Conservation (phyloP, 2,113 vertebrate species). For the Dipodomys ordii region DNA sequence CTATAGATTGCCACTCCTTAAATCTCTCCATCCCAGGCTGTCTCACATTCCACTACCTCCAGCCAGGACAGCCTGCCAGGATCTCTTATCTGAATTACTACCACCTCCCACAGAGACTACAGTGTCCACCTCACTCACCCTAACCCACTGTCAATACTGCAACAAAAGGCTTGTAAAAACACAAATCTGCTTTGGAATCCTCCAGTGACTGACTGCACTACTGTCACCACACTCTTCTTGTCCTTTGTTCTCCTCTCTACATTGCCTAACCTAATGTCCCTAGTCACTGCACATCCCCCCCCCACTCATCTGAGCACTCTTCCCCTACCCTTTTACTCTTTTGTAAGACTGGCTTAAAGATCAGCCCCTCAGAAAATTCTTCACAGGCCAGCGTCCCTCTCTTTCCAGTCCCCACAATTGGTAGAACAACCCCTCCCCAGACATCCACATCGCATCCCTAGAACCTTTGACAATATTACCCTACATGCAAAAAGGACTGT, state of each 20-base stretch:
- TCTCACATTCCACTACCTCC: background rate
- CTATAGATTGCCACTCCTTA: background rate
- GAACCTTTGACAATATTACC: background rate
- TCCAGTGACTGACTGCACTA: background rate
- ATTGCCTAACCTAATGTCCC: background rate
- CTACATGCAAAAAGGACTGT: background rate
- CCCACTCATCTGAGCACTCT: background rate
- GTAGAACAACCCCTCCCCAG: background rate
- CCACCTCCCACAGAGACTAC: background rate
- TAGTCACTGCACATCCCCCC: background rate
- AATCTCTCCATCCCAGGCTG: background rate
- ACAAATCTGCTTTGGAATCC: background rate
- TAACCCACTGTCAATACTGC: background rate
- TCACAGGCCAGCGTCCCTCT: background rate
- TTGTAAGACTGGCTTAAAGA: background rate
- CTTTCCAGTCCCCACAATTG: background rate
- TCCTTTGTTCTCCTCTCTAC: background rate
- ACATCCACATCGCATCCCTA: background rate
- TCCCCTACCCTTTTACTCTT: background rate
- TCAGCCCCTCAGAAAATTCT: background rate
- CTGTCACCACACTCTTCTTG: background rate
- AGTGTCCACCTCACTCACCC: background rate
- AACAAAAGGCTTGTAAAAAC: constrained; percentile 12
- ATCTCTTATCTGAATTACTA: background rate
- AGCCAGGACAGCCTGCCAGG: background rate